A percentile compares a stretch with the other conserved stretches of the same genome.
Evolutionary conservation across 30 jellyfish, hydroid and myxozoan species (phyloP).

Genomic region (Aurelia coerulea): DNA sequence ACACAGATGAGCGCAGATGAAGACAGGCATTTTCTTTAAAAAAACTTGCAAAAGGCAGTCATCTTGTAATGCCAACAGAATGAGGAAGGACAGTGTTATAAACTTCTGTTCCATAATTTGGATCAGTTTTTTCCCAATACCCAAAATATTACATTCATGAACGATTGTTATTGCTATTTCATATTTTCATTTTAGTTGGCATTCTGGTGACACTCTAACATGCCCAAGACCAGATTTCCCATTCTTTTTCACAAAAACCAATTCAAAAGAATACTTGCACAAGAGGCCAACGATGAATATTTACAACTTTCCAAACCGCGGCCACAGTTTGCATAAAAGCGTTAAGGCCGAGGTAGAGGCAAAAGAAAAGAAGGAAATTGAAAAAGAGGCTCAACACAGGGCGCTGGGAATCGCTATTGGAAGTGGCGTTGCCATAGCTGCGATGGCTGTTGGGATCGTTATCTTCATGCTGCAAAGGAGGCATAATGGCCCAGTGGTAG

Average conservation of each 20-base stretch:
- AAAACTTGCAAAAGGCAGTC: too few relatives aligned
- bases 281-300: constrained; percentile 16
- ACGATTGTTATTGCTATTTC: too few relatives aligned
- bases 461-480: constrained; percentile 2
- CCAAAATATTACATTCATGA: too few relatives aligned
- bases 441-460: constrained; percentile 48
- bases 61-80: too few relatives aligned
- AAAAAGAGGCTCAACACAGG: constrained; percentile 6
- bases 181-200: constrained; percentile 36
- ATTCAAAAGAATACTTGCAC: constrained; percentile 42
- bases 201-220: constrained; percentile 13
- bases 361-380: background rate
- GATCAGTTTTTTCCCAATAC: too few relatives aligned
- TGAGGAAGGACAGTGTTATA: too few relatives aligned
- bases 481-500: background rate
- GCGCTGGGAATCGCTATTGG: constrained; percentile 49
- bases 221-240: constrained; percentile 82
- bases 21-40: too few relatives aligned
- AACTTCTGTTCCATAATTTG: too few relatives aligned
- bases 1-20: too few relatives aligned
- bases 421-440: constrained; percentile 34
- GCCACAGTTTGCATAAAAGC: background rate
- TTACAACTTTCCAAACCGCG: background rate
- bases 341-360: constrained; percentile 1
- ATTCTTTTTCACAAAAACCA: constrained; percentile 66